Percentiles rank a stretch among this genome's conserved stretches.
Conservation (phyloP, 2,888 invertebrate species). For the Oligia fasciuncula region DNA sequence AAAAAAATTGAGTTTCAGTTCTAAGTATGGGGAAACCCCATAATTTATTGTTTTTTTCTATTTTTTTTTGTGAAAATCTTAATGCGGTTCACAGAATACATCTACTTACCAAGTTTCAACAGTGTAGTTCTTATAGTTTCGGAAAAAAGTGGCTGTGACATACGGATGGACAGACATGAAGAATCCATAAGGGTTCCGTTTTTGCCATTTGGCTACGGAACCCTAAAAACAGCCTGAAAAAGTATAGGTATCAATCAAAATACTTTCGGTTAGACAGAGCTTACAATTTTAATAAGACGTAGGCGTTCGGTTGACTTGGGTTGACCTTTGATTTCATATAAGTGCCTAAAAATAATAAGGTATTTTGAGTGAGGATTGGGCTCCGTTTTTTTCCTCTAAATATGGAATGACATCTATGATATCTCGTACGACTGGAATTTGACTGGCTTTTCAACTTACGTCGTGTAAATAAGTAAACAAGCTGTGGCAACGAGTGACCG, state of each 20-base stretch:
- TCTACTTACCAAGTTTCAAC: no score
- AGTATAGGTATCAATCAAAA: not conserved
- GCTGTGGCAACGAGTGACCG: constrained; percentile 9
- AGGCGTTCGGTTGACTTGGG: constrained; percentile 23
- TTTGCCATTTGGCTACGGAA: no score
- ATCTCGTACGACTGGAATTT: constrained; percentile 18
- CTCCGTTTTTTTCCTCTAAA: constrained; percentile 21
- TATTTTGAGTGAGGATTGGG: constrained; percentile 21
- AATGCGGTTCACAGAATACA: no score
- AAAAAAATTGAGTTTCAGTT: no score
- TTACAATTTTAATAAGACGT: constrained; percentile 9
- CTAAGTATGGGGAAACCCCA: no score
- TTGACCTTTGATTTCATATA: constrained; percentile 34
- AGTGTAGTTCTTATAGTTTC: no score
- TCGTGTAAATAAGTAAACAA: constrained; percentile 52
- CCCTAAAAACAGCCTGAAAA: constrained; percentile 1
- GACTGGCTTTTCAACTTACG: constrained; percentile 36
- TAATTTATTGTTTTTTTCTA: no score
- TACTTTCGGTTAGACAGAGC: not conserved
- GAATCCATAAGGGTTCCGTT: no score
- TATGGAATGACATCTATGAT: constrained; percentile 22
- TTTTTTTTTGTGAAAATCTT: no score
- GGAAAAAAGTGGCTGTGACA: no score
- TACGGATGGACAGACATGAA: no score
- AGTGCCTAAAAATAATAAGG: not conserved